Conservation (phyloP, 2,113 vertebrate genomes). For the Colius striatus region DNA sequence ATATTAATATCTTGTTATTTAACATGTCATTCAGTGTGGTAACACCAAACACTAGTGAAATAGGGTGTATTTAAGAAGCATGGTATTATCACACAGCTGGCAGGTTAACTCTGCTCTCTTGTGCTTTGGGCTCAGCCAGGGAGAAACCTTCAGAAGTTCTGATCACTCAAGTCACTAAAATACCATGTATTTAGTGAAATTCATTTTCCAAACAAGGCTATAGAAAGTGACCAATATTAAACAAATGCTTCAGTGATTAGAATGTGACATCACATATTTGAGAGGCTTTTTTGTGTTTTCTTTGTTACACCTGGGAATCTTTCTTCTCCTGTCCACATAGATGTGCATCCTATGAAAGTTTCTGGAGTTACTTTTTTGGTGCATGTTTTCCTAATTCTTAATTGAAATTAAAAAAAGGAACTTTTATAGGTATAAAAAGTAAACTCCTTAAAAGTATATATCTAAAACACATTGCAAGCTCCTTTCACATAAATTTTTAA, state of each 20-base stretch:
- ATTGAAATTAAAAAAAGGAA: background rate
- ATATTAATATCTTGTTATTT: background rate
- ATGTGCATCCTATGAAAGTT: background rate
- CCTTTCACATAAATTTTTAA: background rate
- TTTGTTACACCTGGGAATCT: background rate
- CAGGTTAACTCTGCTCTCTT: background rate
- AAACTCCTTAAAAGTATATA: background rate
- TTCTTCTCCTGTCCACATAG: background rate
- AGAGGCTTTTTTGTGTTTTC: background rate
- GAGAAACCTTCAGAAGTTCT: background rate
- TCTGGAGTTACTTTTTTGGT: background rate
- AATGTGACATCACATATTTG: background rate
- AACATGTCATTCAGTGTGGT: background rate
- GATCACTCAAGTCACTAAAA: background rate
- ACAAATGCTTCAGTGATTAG: background rate
- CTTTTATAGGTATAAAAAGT: background rate
- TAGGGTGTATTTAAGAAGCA: rapidly evolving
- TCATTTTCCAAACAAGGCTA: background rate
- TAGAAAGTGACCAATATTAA: background rate
- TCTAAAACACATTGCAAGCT: background rate
- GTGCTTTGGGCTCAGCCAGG: background rate
- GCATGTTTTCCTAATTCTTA: background rate
- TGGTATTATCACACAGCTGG: rapidly evolving
- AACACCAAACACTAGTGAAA: background rate
- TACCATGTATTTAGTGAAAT: background rate